phyloP scores from a whole-genome alignment of 2,888 invertebrate genomes.

The Melieria picta region DNA sequence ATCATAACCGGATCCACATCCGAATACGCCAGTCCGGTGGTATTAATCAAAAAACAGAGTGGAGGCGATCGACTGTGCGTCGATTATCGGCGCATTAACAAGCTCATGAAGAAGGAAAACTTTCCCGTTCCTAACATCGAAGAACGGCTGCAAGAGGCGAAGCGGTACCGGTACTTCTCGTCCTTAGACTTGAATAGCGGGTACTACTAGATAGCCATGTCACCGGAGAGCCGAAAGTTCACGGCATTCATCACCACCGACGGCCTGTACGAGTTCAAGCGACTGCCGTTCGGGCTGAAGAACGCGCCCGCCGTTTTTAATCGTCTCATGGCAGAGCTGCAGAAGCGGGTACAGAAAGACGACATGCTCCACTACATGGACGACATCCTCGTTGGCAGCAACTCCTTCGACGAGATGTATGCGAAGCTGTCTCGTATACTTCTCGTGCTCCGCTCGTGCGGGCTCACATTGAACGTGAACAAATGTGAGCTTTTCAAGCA shows the following conservation, averaged over 20 bases:
- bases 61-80: too few relatives aligned
- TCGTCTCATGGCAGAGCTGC: constrained; percentile 26
- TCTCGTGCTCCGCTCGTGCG: constrained; percentile 5
- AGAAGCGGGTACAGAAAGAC: constrained; percentile 24
- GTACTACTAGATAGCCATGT: constrained; percentile 32
- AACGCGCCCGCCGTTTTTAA: constrained; percentile 32
- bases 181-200: constrained; percentile 35
- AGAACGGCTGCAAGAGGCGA: constrained; percentile 37
- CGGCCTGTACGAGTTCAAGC: constrained; percentile 38
- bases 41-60: too few relatives aligned
- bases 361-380: constrained; percentile 36
- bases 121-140: constrained; percentile 40
- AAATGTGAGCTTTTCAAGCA: constrained; percentile 14
- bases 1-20: too few relatives aligned
- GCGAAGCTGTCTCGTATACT: constrained; percentile 14
- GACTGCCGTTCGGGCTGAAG: constrained; percentile 32
- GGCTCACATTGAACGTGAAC: constrained; percentile 17
- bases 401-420: constrained; percentile 17
- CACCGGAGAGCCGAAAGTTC: constrained; percentile 25
- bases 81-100: constrained; percentile 36
- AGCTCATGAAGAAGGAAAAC: constrained; percentile 30
- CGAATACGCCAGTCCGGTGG: too few relatives aligned
- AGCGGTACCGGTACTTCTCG: constrained; percentile 26
- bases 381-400: constrained; percentile 34
- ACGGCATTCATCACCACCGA: constrained; percentile 37